phyloP scores from a whole-genome alignment of 2,113 vertebrate genomes.

The Ammospiza caudacuta region DNA sequence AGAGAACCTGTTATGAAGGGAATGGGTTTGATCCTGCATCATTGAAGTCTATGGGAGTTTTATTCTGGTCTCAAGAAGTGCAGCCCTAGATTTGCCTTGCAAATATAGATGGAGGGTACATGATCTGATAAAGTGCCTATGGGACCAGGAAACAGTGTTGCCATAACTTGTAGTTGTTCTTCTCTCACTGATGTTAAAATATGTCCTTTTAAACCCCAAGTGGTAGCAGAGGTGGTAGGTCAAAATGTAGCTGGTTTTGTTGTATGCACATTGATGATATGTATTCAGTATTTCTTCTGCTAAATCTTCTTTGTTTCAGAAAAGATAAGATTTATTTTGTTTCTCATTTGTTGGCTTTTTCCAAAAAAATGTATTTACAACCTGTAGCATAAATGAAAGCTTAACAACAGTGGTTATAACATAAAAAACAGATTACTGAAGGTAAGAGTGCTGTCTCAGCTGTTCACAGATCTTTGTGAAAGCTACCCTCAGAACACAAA shows the following conservation, averaged over 20 bases:
- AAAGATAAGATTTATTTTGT: not conserved
- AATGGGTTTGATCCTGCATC: conserved; percentile 33
- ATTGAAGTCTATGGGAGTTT: conserved; percentile 51
- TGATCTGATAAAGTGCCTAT: conserved; percentile 1
- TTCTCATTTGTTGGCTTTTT: not conserved
- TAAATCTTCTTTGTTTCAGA: not conserved
- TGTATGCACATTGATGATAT: not conserved
- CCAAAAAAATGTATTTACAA: not conserved
- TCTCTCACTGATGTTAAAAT: not conserved
- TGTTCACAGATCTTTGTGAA: not conserved
- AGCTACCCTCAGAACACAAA: not conserved
- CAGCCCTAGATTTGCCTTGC: conserved; percentile 54
- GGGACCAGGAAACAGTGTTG: conserved; percentile 6
- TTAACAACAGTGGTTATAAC: not conserved
- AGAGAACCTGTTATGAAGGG: conserved; percentile 43
- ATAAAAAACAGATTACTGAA: not conserved
- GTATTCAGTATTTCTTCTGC: not conserved
- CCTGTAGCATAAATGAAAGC: not conserved
- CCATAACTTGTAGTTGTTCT: not conserved
- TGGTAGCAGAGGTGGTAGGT: not conserved
- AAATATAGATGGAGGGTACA: conserved; percentile 22
- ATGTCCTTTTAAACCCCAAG: not conserved
- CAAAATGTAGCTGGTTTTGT: not conserved
- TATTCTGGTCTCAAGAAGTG: conserved; percentile 16
- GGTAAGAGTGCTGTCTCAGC: not conserved